A percentile compares a stretch with the other conserved stretches of the same genome.
phyloP scores from a whole-genome alignment of 2,113 vertebrate genomes.

The Columba livia region DNA sequence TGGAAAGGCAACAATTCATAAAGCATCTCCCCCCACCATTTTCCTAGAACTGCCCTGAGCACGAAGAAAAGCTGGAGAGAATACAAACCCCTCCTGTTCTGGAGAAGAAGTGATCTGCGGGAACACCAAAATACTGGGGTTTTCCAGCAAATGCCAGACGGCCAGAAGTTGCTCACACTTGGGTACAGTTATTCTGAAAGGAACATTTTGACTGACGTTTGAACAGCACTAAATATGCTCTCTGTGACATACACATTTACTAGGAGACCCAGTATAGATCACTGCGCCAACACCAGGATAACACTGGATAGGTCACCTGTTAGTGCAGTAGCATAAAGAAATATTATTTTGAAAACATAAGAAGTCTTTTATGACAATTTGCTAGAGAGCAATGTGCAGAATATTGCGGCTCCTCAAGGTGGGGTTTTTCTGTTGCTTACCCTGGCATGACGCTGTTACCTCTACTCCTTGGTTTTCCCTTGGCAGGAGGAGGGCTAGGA shows the following conservation, averaged over 20 bases:
- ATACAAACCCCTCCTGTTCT: background rate
- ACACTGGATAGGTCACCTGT: background rate
- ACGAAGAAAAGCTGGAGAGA: background rate
- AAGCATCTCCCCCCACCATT: background rate
- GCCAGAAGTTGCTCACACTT: background rate
- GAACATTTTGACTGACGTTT: background rate
- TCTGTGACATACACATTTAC: background rate
- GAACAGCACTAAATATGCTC: background rate
- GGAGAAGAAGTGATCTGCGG: background rate
- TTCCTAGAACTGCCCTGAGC: background rate
- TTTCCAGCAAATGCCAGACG: background rate
- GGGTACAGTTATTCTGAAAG: background rate
- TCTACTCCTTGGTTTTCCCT: background rate
- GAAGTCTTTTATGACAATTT: background rate
- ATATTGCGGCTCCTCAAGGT: background rate
- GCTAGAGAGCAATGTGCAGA: background rate
- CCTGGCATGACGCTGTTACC: background rate
- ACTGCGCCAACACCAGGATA: background rate
- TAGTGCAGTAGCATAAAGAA: background rate
- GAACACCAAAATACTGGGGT: background rate
- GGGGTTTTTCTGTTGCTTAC: background rate
- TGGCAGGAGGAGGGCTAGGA: background rate
- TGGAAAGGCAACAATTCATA: background rate
- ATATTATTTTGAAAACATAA: background rate
- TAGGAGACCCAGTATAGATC: background rate